A percentile compares a stretch with the other conserved stretches of the same genome.
phyloP scores from a whole-genome alignment of 2,888 invertebrate genomes.

The Ferdinandea cuprea region DNA sequence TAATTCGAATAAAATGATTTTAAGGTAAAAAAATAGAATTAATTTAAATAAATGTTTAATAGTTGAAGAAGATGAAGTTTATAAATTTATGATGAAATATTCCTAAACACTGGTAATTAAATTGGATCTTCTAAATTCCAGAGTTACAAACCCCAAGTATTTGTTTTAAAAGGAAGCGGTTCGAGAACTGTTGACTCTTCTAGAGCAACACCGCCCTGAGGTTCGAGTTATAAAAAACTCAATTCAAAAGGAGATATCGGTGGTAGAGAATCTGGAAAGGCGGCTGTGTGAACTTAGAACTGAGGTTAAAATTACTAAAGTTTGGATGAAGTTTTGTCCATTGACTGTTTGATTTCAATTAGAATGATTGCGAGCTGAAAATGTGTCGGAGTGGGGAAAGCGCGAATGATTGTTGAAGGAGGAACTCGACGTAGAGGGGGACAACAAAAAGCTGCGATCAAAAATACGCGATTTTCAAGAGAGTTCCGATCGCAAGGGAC shows the following conservation, averaged over 20 bases:
- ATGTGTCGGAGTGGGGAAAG: conserved; percentile 96
- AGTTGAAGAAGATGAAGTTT: too few species aligned
- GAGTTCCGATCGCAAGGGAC: conserved; percentile 86
- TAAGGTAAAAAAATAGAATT: too few species aligned
- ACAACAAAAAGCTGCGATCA: conserved; percentile 91
- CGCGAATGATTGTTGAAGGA: conserved; percentile 95
- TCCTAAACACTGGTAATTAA: too few species aligned
- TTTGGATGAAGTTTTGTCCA: too few species aligned
- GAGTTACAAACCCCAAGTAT: not conserved
- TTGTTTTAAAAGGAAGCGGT: conserved; percentile 84
- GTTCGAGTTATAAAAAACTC: conserved; percentile 84
- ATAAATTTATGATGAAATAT: too few species aligned
- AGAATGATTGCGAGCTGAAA: conserved; percentile 94
- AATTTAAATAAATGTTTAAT: too few species aligned
- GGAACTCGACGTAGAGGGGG: conserved; percentile 92
- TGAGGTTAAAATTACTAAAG: conserved; percentile 84
- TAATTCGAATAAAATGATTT: too few species aligned
- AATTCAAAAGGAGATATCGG: conserved; percentile 87
- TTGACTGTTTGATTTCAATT: conserved; percentile 84
- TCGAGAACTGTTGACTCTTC: conserved; percentile 86
- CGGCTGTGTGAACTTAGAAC: conserved; percentile 88
- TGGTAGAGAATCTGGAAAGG: conserved; percentile 88
- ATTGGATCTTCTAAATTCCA: too few species aligned
- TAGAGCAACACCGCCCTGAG: conserved; percentile 89
- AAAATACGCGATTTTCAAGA: conserved; percentile 88